These are phyloP conservation scores for Eudasyphora cyanicolor DNA, from an alignment of 2,888 invertebrate genomes.

Conservation along the genomic window DNA sequence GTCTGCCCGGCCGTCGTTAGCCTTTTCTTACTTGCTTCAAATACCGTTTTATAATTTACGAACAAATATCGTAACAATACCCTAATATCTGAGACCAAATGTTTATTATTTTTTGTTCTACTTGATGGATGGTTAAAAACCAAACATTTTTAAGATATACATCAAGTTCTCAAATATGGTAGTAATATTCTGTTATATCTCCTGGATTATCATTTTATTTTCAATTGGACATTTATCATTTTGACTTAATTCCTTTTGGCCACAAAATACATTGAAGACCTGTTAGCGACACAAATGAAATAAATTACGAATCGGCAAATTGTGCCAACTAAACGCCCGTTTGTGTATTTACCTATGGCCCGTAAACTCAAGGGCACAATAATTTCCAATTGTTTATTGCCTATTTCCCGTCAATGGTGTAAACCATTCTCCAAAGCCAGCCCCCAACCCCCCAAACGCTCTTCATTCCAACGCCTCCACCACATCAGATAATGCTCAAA, in stretches of 20 bases:
- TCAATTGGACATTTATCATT: conserved; percentile 15
- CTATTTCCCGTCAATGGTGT: conserved; percentile 34
- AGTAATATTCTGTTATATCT: neutral
- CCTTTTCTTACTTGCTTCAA: no score
- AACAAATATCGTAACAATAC: no score
- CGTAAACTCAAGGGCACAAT: conserved; percentile 36
- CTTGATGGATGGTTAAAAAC: no score
- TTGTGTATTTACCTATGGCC: neutral
- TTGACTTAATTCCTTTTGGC: neutral
- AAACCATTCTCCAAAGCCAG: no score
- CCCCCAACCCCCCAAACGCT: no score
- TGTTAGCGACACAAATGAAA: conserved; percentile 9
- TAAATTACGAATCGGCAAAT: neutral
- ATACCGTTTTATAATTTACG: no score
- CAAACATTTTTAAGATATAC: no score
- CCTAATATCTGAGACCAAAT: no score
- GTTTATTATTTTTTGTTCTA: no score
- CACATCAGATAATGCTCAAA: neutral
- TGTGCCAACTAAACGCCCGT: neutral
- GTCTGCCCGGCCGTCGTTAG: no score
- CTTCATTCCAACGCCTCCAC: neutral
- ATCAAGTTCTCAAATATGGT: no score
- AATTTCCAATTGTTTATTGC: conserved; percentile 45
- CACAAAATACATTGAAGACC: conserved; percentile 18
- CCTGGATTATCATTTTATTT: neutral